Base-by-base conservation (phyloP, 2,113 vertebrate species). In the Pelecanus crispus region DNA sequence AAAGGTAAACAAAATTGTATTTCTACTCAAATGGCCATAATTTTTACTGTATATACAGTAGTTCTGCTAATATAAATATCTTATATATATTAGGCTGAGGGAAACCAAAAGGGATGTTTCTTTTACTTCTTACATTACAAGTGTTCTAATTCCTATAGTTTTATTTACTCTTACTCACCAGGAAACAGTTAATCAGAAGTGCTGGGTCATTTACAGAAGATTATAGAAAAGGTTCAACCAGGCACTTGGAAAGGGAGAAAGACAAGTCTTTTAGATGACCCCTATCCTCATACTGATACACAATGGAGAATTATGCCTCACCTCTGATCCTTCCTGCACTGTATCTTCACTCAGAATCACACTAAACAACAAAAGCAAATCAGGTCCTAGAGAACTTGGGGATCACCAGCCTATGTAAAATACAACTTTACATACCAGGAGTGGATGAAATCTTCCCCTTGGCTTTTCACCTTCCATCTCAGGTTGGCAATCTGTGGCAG, bases 11-110 rank as follows among this genome's bases (percentile, higher is more conserved):
- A 81, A 86, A 72, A 52, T 29, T 66, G 13, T 74, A 63, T 78
- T 93, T 52, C 34, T 78, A 49, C 18, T 84, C 26, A 88, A 93
- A 74, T 38, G 5, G 26, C 29, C 50, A 50, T 65, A 1, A 40
- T 52, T 88, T 79, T 71, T 84, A 95, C 72, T 91, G 77, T 92
- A 94, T 67, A 47, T 94, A 89, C 86, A 87, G 73, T 79, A 81
- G 38, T 79, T 89, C 67, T 67, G 67, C 47, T 67, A n/a, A 67
- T 3, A 78, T 13, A 72, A 32, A 56, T 29, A 49, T 47, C 31
- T 50, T 13, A 17, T 63, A 24, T 68, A 28, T 61, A 49, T 49
- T 24, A 55, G 21, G 7, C 47, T 63, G 47, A 94, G n/a, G n/a
- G 26, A 80, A 81, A 53, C 5, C 17, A 68, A 94, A 86, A 65